Evolutionary conservation across 2,797 vertebrate species (phyloP).

Genomic region (Jordanella pulchra): DNA sequence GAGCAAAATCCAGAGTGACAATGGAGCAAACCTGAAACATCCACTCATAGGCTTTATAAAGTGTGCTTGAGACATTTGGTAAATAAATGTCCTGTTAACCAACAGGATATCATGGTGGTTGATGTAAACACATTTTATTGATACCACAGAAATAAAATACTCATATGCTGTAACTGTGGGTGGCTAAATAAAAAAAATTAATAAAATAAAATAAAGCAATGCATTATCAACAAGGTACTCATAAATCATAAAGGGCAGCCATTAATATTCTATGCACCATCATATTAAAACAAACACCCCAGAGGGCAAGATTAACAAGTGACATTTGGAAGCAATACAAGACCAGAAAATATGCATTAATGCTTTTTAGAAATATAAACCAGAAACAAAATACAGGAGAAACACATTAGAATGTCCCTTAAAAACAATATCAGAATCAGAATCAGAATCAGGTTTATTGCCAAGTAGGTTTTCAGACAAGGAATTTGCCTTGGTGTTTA

Average conservation of each 20-base stretch:
- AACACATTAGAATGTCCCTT: neutral
- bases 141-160: neutral
- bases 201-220: conserved; percentile 17
- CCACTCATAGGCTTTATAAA: neutral
- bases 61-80: neutral
- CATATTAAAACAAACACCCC: conserved; percentile 29
- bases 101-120: neutral
- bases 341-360: conserved; percentile 4
- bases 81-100: neutral
- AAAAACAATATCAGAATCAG: too few species aligned
- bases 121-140: neutral
- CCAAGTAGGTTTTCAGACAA: too few species aligned
- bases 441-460: too few species aligned
- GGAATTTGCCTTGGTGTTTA: too few species aligned
- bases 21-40: neutral
- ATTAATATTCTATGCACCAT: conserved; percentile 29
- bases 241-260: conserved; percentile 36
- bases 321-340: conserved; percentile 25
- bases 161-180: conserved; percentile 19
- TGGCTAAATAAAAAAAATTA: conserved; percentile 15
- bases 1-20: neutral
- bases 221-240: conserved; percentile 40
- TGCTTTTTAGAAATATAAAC: neutral
- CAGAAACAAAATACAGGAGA: neutral
- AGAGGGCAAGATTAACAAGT: conserved; percentile 27